Percentiles rank a stretch among this genome's conserved stretches.
phyloP scores from a whole-genome alignment of 2,113 vertebrate species.

The Carettochelys insculpta region DNA sequence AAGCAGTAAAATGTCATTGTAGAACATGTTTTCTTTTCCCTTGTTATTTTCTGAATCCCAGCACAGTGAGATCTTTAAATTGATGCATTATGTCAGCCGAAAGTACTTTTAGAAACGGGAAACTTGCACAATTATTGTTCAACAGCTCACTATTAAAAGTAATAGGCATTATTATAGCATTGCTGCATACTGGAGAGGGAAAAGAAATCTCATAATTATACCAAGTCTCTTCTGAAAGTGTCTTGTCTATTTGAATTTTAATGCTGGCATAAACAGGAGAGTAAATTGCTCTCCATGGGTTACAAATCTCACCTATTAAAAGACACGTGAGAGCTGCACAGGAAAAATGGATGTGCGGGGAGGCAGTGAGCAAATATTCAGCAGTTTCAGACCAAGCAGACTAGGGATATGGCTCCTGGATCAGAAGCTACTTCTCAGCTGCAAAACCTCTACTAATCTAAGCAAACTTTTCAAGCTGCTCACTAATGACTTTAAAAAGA shows the following conservation, averaged over 20 bases:
- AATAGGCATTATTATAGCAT: background rate
- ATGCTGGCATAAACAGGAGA: background rate
- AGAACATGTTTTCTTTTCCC: background rate
- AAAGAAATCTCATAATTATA: background rate
- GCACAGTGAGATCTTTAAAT: background rate
- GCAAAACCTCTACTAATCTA: constrained; percentile 11
- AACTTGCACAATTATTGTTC: constrained; percentile 12
- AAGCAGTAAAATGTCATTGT: background rate
- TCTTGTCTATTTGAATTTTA: constrained; percentile 28
- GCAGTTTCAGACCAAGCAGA: background rate
- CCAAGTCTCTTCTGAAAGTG: background rate
- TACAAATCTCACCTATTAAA: constrained; percentile 11
- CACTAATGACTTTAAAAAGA: constrained; percentile 11
- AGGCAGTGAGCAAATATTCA: background rate
- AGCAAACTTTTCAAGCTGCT: constrained; percentile 40
- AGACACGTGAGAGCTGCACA: background rate
- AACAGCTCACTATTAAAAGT: constrained; percentile 7
- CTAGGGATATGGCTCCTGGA: background rate
- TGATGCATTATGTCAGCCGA: background rate
- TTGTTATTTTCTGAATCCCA: background rate
- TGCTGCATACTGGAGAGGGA: background rate
- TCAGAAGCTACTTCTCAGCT: background rate
- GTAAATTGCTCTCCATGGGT: background rate
- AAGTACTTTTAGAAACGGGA: constrained; percentile 17
- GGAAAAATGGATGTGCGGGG: background rate